Conservation (phyloP, 2,797 vertebrate genomes). For the Phylloscopus collybita region DNA sequence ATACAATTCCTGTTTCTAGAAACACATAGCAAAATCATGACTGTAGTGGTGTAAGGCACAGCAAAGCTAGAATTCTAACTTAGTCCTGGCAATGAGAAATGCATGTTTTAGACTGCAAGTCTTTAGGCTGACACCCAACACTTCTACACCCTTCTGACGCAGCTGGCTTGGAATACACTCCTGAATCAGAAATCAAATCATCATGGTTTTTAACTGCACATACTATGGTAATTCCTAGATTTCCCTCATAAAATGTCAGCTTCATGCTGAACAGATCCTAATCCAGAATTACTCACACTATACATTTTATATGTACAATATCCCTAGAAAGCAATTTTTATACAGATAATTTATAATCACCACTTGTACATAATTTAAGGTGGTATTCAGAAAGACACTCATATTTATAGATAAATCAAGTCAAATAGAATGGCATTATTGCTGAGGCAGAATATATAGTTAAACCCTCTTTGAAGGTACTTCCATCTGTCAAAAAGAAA, state of each 20-base stretch:
- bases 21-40: neutral
- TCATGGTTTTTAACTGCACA: neutral
- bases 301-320: neutral
- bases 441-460: conserved; percentile 28
- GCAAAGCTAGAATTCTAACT: neutral
- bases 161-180: neutral
- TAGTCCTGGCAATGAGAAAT: neutral
- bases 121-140: neutral
- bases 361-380: conserved; percentile 28
- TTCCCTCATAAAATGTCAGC: neutral
- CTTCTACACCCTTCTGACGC: neutral
- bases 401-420: conserved; percentile 55
- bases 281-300: neutral
- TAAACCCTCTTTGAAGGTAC: conserved; percentile 24
- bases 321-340: neutral
- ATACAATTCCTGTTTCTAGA: neutral
- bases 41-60: neutral
- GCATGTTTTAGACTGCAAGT: neutral
- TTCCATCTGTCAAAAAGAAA: conserved; percentile 53
- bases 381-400: conserved; percentile 36
- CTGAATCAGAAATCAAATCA: neutral
- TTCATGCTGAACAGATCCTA: neutral
- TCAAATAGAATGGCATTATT: conserved; percentile 16
- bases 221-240: neutral
- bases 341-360: conserved; percentile 6